Evolutionary conservation across 2,113 vertebrate species (phyloP), one percentile per base, ranked within the genome.

Genomic region (Falco punctatus): DNA sequence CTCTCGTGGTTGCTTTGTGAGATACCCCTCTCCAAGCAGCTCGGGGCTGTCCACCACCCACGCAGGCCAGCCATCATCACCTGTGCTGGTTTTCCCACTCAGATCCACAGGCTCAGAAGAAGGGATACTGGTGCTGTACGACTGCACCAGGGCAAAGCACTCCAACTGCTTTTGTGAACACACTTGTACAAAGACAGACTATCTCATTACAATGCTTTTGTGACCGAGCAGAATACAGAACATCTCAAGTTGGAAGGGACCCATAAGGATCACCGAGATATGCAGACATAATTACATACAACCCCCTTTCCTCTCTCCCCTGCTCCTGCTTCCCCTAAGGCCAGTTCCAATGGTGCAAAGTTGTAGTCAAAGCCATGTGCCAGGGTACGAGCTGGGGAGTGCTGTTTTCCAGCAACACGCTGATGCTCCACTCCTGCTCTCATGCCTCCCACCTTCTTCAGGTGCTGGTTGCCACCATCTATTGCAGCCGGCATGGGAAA

Each of bases 391-490:
- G 11, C 8, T 13, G 8, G 23, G 35, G 22, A 64, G 32, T 4
- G 16, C 10, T 3, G 20, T 7, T 52, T 35, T 0, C 10, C 86
- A 6, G 1, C 0, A 2, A 20, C 2, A 38, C 65, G 49, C 19
- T 7, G 24, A 2, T 7, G 65, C 77, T 24, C 35, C 2, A 5
- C 2, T 1, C 15, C 78, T 16, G 26, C 61, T 40, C 1, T 6
- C 21, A 7, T 14, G 38, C 15, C 23, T 21, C 17, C 61, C 0
- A 2, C 75, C 18, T 7, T 22, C 33, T 12, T 0, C 13, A 24
- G 66, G 9, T 0, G 33, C 70, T 19, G 35, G 13, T 0, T 24
- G 40, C 61, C 65, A 16, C 7, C 64, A 14, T 0, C 15, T 15
- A 5, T 5, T 3, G 19, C 57, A 46, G 40, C 7, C 58, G 3